These are phyloP conservation scores for Iguana delicatissima DNA, from an alignment of 2,797 vertebrate species.

Conservation along the genomic window DNA sequence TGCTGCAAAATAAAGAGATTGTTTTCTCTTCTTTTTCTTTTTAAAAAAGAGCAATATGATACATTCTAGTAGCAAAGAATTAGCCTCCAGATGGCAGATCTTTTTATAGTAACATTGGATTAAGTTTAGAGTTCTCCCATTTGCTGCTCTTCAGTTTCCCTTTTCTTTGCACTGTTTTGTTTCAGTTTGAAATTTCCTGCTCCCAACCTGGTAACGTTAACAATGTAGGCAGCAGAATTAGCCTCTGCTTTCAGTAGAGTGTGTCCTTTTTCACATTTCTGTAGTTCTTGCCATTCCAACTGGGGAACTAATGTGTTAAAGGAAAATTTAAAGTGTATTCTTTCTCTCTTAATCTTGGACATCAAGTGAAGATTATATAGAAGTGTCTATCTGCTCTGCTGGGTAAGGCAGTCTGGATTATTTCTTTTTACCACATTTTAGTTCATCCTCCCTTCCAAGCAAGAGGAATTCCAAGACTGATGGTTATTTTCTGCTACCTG, in stretches of 20 bases:
- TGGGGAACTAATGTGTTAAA: neutral
- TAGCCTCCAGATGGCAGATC: constrained; percentile 75
- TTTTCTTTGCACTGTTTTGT: constrained; percentile 61
- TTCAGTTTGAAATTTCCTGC: constrained; percentile 10
- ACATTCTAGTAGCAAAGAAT: constrained; percentile 60
- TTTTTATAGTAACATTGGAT: constrained; percentile 73
- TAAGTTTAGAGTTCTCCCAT: constrained; percentile 64
- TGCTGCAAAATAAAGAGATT: constrained; percentile 57
- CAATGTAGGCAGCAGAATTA: constrained; percentile 14
- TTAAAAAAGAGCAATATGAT: constrained; percentile 27
- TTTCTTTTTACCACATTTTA: neutral
- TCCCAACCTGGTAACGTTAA: constrained; percentile 35
- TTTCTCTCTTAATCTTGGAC: neutral
- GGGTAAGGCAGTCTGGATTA: neutral
- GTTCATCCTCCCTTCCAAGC: neutral
- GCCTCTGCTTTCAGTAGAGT: no score
- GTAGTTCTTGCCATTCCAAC: constrained; percentile 6
- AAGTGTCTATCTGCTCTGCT: neutral
- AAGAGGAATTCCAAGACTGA: neutral
- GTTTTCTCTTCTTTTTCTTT: neutral
- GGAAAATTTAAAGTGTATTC: neutral
- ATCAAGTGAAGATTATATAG: neutral
- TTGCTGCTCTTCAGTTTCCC: constrained; percentile 61
- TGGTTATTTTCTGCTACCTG: neutral
- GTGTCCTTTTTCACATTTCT: neutral